A percentile compares a stretch with the other conserved stretches of the same genome.
Evolutionary conservation across 2,797 vertebrate species (phyloP).

Genomic region (Tokudaia tokunoshimensis): DNA sequence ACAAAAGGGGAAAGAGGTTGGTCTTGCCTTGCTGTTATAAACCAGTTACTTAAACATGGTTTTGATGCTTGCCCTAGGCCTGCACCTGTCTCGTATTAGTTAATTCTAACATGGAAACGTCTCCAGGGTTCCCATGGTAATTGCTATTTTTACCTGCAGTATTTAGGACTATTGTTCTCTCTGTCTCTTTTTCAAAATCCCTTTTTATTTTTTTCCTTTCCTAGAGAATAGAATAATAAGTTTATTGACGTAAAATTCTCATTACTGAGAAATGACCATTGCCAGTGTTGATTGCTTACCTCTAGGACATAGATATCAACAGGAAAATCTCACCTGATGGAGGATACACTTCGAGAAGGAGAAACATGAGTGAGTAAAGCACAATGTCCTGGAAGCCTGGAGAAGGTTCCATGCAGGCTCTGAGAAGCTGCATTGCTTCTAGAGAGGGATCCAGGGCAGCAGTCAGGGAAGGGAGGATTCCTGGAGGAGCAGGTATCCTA

Average conservation of each 20-base stretch:
- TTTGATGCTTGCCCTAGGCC: background rate
- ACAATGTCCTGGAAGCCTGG: background rate
- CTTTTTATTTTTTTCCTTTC: background rate
- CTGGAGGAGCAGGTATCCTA: background rate
- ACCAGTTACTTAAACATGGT: background rate
- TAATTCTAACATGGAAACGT: background rate
- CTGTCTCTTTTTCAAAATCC: slow-evolving; percentile 30
- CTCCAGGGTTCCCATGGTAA: slow-evolving; percentile 53
- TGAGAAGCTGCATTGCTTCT: background rate
- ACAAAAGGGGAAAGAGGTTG: background rate
- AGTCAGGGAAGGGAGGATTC: background rate
- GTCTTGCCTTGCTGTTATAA: background rate
- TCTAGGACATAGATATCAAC: background rate
- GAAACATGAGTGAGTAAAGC: background rate
- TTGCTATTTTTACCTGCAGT: slow-evolving; percentile 51
- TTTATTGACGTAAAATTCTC: slow-evolving; percentile 10
- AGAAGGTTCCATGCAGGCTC: background rate
- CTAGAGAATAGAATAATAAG: slow-evolving; percentile 32
- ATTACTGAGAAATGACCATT: background rate
- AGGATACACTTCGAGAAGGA: background rate
- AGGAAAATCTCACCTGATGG: background rate
- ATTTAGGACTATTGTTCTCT: slow-evolving; percentile 49
- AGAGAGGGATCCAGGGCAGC: background rate
- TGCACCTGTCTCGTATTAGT: background rate
- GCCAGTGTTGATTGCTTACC: background rate